Evolutionary conservation across 2,888 invertebrate genomes (phyloP), one percentile per base, ranked within the genome.

Genomic region (Scaptomyza cyrtandrae): DNA sequence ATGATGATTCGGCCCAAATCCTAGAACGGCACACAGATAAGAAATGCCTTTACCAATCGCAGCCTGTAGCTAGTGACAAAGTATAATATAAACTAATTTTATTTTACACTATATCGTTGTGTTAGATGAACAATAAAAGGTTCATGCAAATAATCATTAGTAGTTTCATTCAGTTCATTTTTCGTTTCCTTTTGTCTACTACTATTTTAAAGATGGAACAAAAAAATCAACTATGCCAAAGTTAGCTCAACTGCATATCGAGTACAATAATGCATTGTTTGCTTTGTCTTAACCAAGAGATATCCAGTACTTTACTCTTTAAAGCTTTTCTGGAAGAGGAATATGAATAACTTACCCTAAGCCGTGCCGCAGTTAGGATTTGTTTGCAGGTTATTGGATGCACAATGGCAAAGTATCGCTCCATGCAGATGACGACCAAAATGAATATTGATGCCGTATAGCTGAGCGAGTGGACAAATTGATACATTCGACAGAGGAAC

Each of bases 361-460:
- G 93, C 85, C 96, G 93, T 39, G 94, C 94, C 9, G 96, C 94
- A 0, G 97, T 97, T 67, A 97, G 93, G 78, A 97, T 96, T 89
- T 96, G 96, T 89, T 96, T 96, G 91, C 96, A 96, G 39, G 96
- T 95, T 78, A 97, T 96, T 29, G 96, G 97, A 91, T 95, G 97
- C 86, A 96, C 96, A 87, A 96, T 97, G 52, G 97, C 97, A 89
- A 97, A 95, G 91, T 97, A 97, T 73, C 97, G 93, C 91, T 97
- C 97, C 50, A 96, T 95, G 89, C 97, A 97, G 72, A 97, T 96
- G 52, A 97, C 96, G 37, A 98, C 96, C 71, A 98, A 93, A 74
- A 98, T 97, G 89, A 97, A 95, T 84, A 97, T 97, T 16, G 98
- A 97, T 1, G 97, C 97, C 1, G 97, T 97, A 92, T 97, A 97